Evolutionary conservation across 2,888 invertebrate genomes (phyloP), one percentile per base, ranked within the genome.

Genomic region (Meganola albula): DNA sequence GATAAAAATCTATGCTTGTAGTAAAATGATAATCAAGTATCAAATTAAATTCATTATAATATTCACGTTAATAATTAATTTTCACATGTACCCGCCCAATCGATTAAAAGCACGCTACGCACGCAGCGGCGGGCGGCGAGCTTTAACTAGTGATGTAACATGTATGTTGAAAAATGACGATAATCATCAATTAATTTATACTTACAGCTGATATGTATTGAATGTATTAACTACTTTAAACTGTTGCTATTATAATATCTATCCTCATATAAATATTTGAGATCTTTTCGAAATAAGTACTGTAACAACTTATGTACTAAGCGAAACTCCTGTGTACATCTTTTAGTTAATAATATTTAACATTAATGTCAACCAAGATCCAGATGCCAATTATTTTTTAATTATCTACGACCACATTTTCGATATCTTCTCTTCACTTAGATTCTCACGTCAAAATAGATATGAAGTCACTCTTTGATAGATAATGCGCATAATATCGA

Each of bases 401-500:
- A 26, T 44, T 31, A 38, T 37, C 40, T 9, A n/a, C 9, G 14
- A 28, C 3, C 21, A 21, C 21, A 8, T 20, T 31, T 18, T 27
- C 21, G 0, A 13, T 39, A 30, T 22, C 31, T 51, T 37, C 30
- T 36, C 30, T 27, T 34, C 40, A 41, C 37, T 44, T 47, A n/a
- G n/a, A n/a, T n/a, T n/a, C 37, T 39, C 37, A 45, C 35, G 43
- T 53, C 31, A 45, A 27, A 43, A 44, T 36, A 38, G 48, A 54
- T 51, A 37, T 38, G 40, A 54, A 44, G 37, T 53, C 44, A 49
- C 41, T 36, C 36, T 34, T 35, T 38, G 43, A 49, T 49, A 44
- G 40, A 43, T 44, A 40, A 39, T 18, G 44, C 53, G 56, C 3
- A 10, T 20, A 56, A 63, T 66, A 69, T 76, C 75, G 74, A 76